Conservation (phyloP, 2,113 vertebrate genomes). For the Sander vitreus region DNA sequence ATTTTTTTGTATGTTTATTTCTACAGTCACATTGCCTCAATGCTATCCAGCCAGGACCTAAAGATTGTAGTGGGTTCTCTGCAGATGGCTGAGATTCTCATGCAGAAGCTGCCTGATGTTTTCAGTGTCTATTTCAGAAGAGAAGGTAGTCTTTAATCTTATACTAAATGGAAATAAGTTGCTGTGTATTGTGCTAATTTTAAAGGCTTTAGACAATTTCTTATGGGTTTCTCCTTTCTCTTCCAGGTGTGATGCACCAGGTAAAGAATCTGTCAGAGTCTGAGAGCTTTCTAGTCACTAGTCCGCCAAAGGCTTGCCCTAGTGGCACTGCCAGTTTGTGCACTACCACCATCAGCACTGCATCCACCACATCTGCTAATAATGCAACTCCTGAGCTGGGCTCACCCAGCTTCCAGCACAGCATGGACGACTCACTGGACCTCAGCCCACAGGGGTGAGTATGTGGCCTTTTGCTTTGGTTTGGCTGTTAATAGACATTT, state of each 20-base stretch:
- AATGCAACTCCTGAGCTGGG: conserved; percentile 92
- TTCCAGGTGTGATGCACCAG: conserved; percentile 98
- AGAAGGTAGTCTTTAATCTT: conserved; percentile 89
- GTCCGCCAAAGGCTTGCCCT: conserved; percentile 94
- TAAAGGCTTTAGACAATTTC: not conserved
- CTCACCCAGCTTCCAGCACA: conserved; percentile 96
- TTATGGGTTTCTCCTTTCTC: not conserved
- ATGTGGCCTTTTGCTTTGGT: conserved; percentile 14
- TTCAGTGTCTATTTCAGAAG: conserved; percentile 99
- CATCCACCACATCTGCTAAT: conserved; percentile 89
- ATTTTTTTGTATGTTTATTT: conserved; percentile 57
- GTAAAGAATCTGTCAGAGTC: conserved; percentile 97
- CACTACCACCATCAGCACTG: conserved; percentile 92
- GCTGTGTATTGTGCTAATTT: not conserved
- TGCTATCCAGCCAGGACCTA: conserved; percentile 99
- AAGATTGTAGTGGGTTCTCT: conserved; percentile 99
- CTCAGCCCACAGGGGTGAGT: conserved; percentile 97
- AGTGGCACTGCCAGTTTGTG: conserved; percentile 92
- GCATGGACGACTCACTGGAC: conserved; percentile 97
- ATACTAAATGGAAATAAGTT: not conserved
- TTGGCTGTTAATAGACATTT: not conserved
- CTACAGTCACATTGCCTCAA: conserved; percentile 98
- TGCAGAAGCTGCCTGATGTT: conserved; percentile 99
- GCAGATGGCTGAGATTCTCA: conserved; percentile 99
- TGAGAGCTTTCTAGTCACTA: conserved; percentile 92